Base-by-base conservation (phyloP, 2,113 vertebrate genomes). In the Proteles cristata region DNA sequence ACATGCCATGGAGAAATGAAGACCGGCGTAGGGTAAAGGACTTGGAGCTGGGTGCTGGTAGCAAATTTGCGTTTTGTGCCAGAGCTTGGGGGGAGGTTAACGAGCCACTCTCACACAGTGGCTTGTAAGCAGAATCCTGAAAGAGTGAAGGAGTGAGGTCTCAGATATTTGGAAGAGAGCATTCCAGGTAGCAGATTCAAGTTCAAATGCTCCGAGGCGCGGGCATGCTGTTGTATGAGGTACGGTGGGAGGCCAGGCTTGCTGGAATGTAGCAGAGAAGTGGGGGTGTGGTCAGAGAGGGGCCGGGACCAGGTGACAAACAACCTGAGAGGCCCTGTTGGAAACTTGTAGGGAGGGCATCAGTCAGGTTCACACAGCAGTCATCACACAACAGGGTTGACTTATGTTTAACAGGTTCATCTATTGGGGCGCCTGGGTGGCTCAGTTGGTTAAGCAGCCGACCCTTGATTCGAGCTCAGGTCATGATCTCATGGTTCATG, bases 11-110 rank as follows among this genome's bases (percentile, higher is more conserved):
- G 23, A 23, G 31, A 39, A 11, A 17, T 4, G 31, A 33, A 43
- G 3, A 26, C 1, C 5, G 33, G 5, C 7, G 0, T 0, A 11
- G 53, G 1, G 12, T 74, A 1, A 4, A 39, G 77, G 11, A 23
- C 0, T 0, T 23, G 63, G 17, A 48, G 5, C 55, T 66, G 76
- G 83, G 53, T 45, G 35, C 65, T 69, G 79, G 11, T 28, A n/a
- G 53, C 21, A 1, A 31, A 31, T 28, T 15, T 35, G 14, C 33
- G 19, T 15, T 84, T 43, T 28, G 8, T 55, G 16, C 39, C 5
- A 48, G 65, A 63, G n/a, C 2, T 10, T 55, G 15, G 17, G 31
- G 43, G 45, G 50, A 50, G 50, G 8, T 48, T 26, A 31, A 17
- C 26, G 73, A 39, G 39, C 39, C 39, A 39, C 63, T 71, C 45